phyloP scores from a whole-genome alignment of 2,113 vertebrate species.

The Chauna torquata region DNA sequence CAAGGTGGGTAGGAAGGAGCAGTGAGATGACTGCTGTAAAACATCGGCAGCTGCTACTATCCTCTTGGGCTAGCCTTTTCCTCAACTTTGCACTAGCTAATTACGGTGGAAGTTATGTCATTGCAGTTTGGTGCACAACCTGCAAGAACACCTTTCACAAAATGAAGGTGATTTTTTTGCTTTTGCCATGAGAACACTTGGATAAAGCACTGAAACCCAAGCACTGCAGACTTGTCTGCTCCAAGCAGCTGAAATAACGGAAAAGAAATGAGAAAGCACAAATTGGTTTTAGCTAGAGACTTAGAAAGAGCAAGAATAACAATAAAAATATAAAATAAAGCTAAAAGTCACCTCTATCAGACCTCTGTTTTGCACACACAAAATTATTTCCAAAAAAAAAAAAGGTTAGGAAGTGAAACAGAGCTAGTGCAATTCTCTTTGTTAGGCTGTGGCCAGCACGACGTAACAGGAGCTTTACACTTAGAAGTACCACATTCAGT shows the following conservation, averaged over 20 bases:
- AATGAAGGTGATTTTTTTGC: background rate
- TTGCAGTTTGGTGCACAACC: background rate
- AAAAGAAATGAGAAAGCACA: background rate
- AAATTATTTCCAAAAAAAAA: background rate
- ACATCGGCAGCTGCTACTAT: background rate
- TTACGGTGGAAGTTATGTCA: background rate
- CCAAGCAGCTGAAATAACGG: background rate
- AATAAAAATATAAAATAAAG: background rate
- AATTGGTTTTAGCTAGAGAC: background rate
- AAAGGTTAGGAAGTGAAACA: background rate
- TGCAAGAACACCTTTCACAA: background rate
- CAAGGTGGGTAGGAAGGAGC: background rate
- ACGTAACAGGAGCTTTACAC: constrained; percentile 42
- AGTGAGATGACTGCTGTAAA: background rate
- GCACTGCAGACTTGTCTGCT: background rate
- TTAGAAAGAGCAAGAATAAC: background rate
- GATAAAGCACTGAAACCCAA: background rate
- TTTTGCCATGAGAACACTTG: background rate
- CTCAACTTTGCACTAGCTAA: background rate
- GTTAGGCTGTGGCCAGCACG: background rate
- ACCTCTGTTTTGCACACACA: background rate
- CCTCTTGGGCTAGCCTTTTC: background rate
- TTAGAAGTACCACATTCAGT: background rate
- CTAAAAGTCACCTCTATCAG: background rate
- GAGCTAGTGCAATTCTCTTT: constrained; percentile 20